Conservation (phyloP, 2,888 invertebrate species). For the Ormyrus nitidulus region DNA sequence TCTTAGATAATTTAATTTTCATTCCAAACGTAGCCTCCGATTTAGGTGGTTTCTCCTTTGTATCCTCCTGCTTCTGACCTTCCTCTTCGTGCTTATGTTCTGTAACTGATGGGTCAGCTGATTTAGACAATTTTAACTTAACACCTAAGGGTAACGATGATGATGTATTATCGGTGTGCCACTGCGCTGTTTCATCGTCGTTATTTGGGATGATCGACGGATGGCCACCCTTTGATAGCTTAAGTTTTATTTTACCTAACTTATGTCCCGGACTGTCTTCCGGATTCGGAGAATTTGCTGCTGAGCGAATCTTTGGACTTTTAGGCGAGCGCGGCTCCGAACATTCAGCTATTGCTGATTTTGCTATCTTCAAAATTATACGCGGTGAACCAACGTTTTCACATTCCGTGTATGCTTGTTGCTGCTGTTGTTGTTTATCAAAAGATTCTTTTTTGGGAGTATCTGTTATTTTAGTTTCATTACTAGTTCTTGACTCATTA, state of each 20-base stretch:
- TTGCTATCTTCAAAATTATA: constrained; percentile 72
- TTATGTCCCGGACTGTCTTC: constrained; percentile 75
- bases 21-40: constrained; percentile 64
- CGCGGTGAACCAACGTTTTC: constrained; percentile 73
- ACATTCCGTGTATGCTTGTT: constrained; percentile 25
- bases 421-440: constrained; percentile 44
- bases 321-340: constrained; percentile 72
- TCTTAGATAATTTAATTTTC: constrained; percentile 70
- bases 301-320: constrained; percentile 72
- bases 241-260: constrained; percentile 77
- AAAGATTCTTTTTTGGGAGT: constrained; percentile 67
- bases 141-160: constrained; percentile 66
- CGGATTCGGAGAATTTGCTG: constrained; percentile 72
- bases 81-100: constrained; percentile 49
- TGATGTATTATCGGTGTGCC: constrained; percentile 68
- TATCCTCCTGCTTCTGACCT: constrained; percentile 43
- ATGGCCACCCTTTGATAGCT: constrained; percentile 76
- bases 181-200: constrained; percentile 60
- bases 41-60: constrained; percentile 52
- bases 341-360: constrained; percentile 72
- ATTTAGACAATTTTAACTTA: constrained; percentile 70
- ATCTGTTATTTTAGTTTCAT: constrained; percentile 64
- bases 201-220: constrained; percentile 70
- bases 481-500: constrained; percentile 38
- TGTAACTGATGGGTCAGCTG: constrained; percentile 61